These are phyloP conservation scores for Stictonetta naevosa DNA, from an alignment of 2,113 vertebrate species.

Conservation along the genomic window DNA sequence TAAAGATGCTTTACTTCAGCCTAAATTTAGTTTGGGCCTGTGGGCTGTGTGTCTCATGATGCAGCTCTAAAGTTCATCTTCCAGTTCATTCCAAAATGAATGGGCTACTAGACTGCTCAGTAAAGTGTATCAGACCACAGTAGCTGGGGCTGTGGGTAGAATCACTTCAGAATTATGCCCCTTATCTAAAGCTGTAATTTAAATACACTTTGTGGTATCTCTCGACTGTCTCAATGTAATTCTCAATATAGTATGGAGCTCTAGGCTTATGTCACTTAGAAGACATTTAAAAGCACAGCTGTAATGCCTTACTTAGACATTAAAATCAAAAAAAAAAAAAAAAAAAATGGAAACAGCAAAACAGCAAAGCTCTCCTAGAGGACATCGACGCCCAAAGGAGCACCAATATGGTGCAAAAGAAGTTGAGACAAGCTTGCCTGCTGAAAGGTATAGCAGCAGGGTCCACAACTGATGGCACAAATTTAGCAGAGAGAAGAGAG, in stretches of 20 bases:
- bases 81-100: background rate
- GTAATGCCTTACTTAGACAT: background rate
- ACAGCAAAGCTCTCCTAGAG: background rate
- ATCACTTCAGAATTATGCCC: background rate
- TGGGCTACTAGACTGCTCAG: background rate
- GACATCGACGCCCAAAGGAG: background rate
- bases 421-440: background rate
- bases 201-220: background rate
- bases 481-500: background rate
- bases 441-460: background rate
- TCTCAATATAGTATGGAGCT: background rate
- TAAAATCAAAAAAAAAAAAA: background rate
- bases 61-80: background rate
- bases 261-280: background rate
- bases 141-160: background rate
- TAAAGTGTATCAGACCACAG: background rate
- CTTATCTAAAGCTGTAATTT: background rate
- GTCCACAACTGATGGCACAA: background rate
- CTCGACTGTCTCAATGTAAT: background rate
- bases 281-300: background rate
- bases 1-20: background rate
- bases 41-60: background rate
- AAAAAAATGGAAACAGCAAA: background rate
- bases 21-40: background rate
- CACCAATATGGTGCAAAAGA: background rate